Conservation (phyloP, 2,113 vertebrate genomes). For the Scatophagus argus region DNA sequence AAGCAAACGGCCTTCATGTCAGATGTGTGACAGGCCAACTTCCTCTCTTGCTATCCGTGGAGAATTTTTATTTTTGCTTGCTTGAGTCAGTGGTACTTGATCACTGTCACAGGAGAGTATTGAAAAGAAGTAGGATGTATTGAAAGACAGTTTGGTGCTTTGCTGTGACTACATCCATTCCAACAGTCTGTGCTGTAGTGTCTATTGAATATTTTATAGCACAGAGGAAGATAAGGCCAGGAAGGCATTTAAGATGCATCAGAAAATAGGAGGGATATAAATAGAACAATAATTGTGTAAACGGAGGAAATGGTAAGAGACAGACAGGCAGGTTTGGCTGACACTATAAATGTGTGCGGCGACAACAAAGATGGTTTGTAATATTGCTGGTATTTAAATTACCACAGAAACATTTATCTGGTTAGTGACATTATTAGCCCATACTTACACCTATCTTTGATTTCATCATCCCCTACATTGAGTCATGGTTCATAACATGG, state of each 20-base stretch:
- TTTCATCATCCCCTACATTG: too few species aligned
- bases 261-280: constrained; percentile 35
- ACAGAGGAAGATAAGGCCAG: constrained; percentile 5
- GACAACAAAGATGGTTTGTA: background rate
- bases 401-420: too few species aligned
- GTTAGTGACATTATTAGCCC: too few species aligned
- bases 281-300: constrained; percentile 31
- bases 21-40: constrained; percentile 38
- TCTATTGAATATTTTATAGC: constrained; percentile 26
- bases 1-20: constrained; percentile 46
- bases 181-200: constrained; percentile 8
- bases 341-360: background rate
- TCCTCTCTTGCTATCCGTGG: constrained; percentile 27
- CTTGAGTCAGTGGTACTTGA: constrained; percentile 21
- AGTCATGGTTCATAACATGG: too few species aligned
- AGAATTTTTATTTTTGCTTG: constrained; percentile 25
- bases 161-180: constrained; percentile 23
- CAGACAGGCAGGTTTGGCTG: constrained; percentile 8
- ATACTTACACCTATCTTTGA: too few species aligned
- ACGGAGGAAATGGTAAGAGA: constrained; percentile 29
- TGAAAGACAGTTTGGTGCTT: constrained; percentile 27
- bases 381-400: too few species aligned
- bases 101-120: constrained; percentile 34
- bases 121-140: constrained; percentile 26
- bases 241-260: constrained; percentile 32